phyloP scores from a whole-genome alignment of 2,797 vertebrate genomes.

The Dipus sagitta region DNA sequence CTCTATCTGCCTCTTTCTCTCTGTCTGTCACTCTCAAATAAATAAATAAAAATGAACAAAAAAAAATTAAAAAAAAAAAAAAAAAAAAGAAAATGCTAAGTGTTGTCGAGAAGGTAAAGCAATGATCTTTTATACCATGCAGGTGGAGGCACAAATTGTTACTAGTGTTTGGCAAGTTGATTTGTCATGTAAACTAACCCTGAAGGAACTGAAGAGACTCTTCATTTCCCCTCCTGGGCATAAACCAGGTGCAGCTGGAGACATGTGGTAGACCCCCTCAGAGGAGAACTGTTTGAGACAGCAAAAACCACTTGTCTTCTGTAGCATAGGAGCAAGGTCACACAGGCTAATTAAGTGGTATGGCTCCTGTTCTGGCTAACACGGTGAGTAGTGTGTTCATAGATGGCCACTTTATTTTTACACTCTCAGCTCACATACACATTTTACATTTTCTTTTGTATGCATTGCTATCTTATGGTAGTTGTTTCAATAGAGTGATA shows the following conservation, averaged over 20 bases:
- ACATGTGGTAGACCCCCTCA: background rate
- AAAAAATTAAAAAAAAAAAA: too few species aligned
- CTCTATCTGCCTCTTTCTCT: too few species aligned
- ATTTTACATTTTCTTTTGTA: background rate
- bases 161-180: background rate
- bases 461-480: background rate
- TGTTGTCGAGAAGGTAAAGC: background rate
- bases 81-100: background rate
- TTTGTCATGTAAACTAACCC: slow-evolving; percentile 9
- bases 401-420: background rate
- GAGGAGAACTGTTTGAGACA: background rate
- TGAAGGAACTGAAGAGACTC: background rate
- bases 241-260: background rate
- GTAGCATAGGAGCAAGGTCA: background rate
- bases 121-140: background rate
- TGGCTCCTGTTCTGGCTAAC: background rate
- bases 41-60: too few species aligned
- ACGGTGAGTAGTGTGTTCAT: background rate
- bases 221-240: background rate
- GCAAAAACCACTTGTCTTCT: background rate
- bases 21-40: too few species aligned
- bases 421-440: background rate
- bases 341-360: background rate
- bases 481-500: background rate
- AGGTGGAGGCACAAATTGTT: background rate